Evolutionary conservation across 37 sponge, comb jelly and placozoan species (phyloP), one percentile per base, ranked within the genome.

Genomic region (Mnemiopsis leidyi): DNA sequence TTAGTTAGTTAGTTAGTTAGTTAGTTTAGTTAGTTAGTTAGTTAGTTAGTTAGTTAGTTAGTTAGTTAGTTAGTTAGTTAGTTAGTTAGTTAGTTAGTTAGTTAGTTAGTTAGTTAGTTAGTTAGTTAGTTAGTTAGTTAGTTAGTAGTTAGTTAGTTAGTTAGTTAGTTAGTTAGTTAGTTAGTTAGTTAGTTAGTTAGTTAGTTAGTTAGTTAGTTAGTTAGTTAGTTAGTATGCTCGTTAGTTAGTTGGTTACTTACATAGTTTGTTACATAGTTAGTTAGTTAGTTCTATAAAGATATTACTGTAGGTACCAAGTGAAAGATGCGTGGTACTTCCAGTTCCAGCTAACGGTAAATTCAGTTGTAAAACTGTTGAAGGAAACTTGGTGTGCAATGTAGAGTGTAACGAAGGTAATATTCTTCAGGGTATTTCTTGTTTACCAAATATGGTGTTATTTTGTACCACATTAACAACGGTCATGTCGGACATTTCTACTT

Each of bases 181-280:
- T 71, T 71, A 71, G 75, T 71, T 71, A 71, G 75, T 71, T 71
- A 71, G 75, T 71, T 71, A 71, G 75, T 71, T 71, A 71, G n/a
- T 28, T 71, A 71, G 75, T 71, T 71, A 71, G n/a, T 71, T 71
- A 71, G 75, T 71, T 71, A 71, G n/a, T 71, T 71, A 71, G 75
- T 71, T 71, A 71, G n/a, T 71, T 71, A 71, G 75, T 71, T 71
- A 71, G n/a, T 71, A 23, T 23, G 75, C 20, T 71, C 5, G n/a
- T 71, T 71, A 71, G 75, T 71, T 71, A 71, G n/a, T 71, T 71
- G 20, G 75, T 71, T 71, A 71, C 2, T 71, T 71, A 71, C n/a
- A 23, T 71, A 71, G n/a, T 71, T 71, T 23, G 75, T 71, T 71
- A 71, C 2, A 23, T 71, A 48, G 61, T 48, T 48, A 48, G 13